phyloP scores from a whole-genome alignment of 2,113 vertebrate species.

The Callorhinus ursinus region DNA sequence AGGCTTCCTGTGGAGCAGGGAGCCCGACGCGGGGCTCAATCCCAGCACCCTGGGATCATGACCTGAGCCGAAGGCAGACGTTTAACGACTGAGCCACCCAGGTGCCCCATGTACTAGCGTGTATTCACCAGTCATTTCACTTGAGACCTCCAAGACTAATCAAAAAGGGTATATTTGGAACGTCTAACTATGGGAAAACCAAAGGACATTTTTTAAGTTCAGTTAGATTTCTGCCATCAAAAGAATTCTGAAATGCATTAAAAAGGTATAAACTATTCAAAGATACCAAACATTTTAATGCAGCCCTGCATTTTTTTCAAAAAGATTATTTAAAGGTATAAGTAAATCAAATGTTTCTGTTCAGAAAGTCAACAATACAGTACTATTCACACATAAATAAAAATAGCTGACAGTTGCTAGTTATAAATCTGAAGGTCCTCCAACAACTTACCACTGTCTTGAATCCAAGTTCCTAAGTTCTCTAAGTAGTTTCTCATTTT shows the following conservation, averaged over 20 bases:
- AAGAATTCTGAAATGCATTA: conserved; percentile 49
- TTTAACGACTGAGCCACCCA: no score
- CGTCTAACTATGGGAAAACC: not conserved
- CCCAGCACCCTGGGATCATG: no score
- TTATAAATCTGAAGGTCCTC: conserved; percentile 27
- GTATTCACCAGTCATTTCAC: not conserved
- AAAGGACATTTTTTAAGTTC: not conserved
- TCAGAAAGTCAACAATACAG: conserved; percentile 30
- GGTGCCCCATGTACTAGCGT: not conserved
- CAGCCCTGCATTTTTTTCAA: not conserved
- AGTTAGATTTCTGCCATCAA: conserved; percentile 30
- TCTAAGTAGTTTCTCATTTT: conserved; percentile 98
- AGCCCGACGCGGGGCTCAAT: no score
- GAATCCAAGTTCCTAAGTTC: conserved; percentile 99
- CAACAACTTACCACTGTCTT: conserved; percentile 93
- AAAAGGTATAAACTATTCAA: conserved; percentile 15
- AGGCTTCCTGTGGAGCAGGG: no score
- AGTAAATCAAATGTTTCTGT: not conserved
- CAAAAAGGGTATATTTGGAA: not conserved
- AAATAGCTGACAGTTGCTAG: not conserved
- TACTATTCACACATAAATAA: not conserved
- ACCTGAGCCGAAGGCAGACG: no score
- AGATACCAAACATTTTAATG: conserved; percentile 6
- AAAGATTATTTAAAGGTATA: conserved; percentile 38
- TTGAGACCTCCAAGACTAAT: not conserved